phyloP scores from a whole-genome alignment of 2,888 invertebrate species.

The Leptopilina syphax region DNA sequence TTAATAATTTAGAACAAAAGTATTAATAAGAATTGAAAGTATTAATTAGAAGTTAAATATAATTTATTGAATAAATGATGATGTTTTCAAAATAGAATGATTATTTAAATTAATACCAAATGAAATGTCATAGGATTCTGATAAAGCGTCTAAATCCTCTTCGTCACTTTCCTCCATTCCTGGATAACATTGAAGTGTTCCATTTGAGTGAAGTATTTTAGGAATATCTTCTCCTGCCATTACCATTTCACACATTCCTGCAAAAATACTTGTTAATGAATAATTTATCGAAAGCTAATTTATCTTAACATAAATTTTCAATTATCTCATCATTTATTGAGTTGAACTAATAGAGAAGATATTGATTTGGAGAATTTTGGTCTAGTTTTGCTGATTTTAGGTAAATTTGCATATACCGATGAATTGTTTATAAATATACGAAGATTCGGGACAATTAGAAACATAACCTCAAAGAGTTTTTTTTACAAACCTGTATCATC shows the following conservation, averaged over 20 bases:
- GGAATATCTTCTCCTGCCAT: slow-evolving; percentile 92
- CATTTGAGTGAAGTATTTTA: slow-evolving; percentile 79
- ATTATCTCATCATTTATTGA: too few species aligned
- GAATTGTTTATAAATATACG: slow-evolving; percentile 13
- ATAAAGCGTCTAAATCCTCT: slow-evolving; percentile 83
- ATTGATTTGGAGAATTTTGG: slow-evolving; percentile 34
- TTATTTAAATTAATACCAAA: slow-evolving; percentile 76
- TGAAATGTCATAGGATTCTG: slow-evolving; percentile 89
- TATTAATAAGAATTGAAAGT: too few species aligned
- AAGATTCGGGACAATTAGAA: neutral
- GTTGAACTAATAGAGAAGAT: neutral
- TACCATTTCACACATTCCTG: slow-evolving; percentile 92
- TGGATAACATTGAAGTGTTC: slow-evolving; percentile 84
- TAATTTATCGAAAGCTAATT: too few species aligned
- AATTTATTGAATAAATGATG: too few species aligned
- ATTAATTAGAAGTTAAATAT: too few species aligned
- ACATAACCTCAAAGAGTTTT: slow-evolving; percentile 13
- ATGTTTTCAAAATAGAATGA: neutral
- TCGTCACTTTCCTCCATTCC: slow-evolving; percentile 88
- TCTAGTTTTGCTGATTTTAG: slow-evolving; percentile 7
- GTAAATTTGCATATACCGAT: neutral
- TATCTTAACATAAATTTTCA: too few species aligned
- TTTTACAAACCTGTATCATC: slow-evolving; percentile 87
- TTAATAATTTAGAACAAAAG: too few species aligned
- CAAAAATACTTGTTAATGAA: neutral